Conservation (phyloP, 2,113 vertebrate genomes). For the Tyrannus savana region DNA sequence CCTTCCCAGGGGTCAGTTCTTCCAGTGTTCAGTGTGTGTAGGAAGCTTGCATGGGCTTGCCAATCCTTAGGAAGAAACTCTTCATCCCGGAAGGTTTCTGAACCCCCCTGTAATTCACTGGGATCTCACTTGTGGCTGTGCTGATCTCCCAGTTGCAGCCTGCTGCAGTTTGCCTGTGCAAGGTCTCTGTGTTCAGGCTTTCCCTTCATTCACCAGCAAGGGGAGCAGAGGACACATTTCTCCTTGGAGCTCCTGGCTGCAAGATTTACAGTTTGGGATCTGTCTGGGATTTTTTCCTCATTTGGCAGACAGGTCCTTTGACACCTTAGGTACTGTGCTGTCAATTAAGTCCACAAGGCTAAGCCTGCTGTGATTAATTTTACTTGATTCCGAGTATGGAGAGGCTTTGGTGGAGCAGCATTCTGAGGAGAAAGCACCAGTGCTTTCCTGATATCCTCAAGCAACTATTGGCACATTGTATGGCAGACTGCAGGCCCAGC, state of each 20-base stretch:
- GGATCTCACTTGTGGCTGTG: background rate
- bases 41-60: background rate
- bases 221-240: background rate
- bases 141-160: background rate
- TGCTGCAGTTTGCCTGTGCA: background rate
- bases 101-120: background rate
- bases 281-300: background rate
- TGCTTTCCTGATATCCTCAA: background rate
- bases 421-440: background rate
- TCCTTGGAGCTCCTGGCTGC: background rate
- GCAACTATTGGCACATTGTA: background rate
- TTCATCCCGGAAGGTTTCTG: background rate
- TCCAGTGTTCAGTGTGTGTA: background rate
- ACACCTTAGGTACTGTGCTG: background rate
- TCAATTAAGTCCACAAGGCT: background rate
- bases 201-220: background rate
- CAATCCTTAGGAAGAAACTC: background rate
- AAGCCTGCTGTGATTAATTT: background rate
- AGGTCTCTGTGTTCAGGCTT: fast-evolving
- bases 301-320: background rate
- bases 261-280: background rate
- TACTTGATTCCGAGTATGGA: background rate
- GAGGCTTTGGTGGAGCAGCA: background rate
- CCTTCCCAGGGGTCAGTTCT: background rate
- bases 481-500: background rate